Base-by-base conservation (phyloP, 2,113 vertebrate species). In the Limanda limanda region DNA sequence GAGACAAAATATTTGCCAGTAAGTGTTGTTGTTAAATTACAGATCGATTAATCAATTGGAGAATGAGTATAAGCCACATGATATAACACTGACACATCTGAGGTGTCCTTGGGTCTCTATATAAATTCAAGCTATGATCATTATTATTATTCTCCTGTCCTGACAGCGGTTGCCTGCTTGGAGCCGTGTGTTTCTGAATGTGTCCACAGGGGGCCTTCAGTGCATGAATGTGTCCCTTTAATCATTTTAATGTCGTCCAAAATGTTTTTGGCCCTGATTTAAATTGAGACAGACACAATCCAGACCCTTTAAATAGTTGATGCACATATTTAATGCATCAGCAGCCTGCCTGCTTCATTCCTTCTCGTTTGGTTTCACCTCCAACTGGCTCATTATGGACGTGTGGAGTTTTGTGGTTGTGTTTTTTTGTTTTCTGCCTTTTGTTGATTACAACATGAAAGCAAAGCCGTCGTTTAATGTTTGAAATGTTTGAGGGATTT, bases 281-380 rank as follows among this genome's bases (percentile, higher is more conserved):
- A 31, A 64, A 87, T 71, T 63, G 66, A 81, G 79, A 74, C 52
- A 58, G 69, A 79, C 76, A 57, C 65, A 68, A 80, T 76, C 61
- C 54, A 57, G 64, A 24, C 20, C 61, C 69, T 83, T 59, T 84
- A 79, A 88, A 87, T 79, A 77, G 68, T 89, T 86, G 74, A 88
- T 86, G 84, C 60, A 71, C 74, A 82, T 87, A 74, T 86, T 76
- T 84, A 78, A 86, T 89, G 83, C 76, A 79, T 83, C 77, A 78
- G 83, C 77, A 86, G 71, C 54, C 59, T 1, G 55, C 57, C 65
- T 87, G 78, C 79, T 78, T 90, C 79, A 83, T 79, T 83, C 78
- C 69, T 24, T 74, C 73, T 85, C 83, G 81, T 88, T 88, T 87
- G 83, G 78, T 84, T n/a, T 83, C 40, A 12, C 74, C 63, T 85